Conservation (phyloP, 2,797 vertebrate genomes). For the Morelia viridis region DNA sequence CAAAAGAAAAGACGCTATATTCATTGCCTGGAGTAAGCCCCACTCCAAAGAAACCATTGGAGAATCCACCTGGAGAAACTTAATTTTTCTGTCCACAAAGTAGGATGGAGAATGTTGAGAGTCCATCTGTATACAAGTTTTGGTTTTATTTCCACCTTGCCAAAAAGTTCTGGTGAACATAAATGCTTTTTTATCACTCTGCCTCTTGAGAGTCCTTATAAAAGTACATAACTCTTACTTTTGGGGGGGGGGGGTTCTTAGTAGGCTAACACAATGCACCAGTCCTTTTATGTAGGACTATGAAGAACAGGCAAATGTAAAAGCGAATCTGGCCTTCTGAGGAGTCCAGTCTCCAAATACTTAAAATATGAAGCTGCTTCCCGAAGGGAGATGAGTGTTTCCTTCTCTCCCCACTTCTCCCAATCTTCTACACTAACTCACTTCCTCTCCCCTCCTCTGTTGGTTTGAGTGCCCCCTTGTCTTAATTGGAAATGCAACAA, state of each 20-base stretch:
- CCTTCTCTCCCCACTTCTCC: background rate
- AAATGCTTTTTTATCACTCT: background rate
- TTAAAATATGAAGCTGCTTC: constrained; percentile 80
- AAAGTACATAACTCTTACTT: background rate
- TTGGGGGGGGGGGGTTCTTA: no score
- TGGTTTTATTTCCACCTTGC: background rate
- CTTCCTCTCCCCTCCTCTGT: constrained; percentile 51
- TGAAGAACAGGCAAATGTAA: constrained; percentile 49
- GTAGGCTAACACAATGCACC: background rate
- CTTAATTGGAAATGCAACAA: constrained; percentile 85
- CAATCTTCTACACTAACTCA: background rate
- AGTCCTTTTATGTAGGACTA: no score
- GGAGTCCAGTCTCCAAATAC: constrained; percentile 71
- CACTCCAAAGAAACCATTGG: background rate
- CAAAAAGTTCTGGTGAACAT: background rate
- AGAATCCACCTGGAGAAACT: background rate
- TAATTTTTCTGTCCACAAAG: background rate
- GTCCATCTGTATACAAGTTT: background rate
- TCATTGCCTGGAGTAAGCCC: background rate
- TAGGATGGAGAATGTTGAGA: background rate
- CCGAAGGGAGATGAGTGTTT: constrained; percentile 45
- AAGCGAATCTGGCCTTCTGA: constrained; percentile 72
- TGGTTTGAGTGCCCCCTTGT: constrained; percentile 78
- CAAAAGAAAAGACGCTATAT: background rate
- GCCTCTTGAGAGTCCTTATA: background rate